Conservation (phyloP, 2,113 vertebrate species). For the Anas platyrhynchos region DNA sequence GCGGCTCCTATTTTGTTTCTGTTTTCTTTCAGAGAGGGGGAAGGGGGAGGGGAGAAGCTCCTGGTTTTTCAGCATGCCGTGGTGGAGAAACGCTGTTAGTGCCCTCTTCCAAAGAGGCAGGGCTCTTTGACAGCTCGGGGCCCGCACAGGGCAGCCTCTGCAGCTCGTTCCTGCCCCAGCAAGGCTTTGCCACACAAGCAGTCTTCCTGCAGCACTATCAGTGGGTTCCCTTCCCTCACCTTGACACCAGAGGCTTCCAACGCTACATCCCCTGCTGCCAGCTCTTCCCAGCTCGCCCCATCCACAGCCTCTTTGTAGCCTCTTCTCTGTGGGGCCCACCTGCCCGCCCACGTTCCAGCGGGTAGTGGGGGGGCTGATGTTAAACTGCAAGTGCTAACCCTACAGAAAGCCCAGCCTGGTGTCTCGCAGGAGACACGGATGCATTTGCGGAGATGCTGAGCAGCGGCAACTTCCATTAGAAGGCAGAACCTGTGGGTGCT, state of each 20-base stretch:
- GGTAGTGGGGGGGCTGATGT: neutral
- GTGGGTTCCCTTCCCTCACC: neutral
- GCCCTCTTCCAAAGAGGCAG: neutral
- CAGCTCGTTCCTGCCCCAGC: neutral
- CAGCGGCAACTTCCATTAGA: neutral
- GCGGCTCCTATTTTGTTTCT: conserved; percentile 53
- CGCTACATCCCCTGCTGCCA: neutral
- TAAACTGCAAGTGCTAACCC: neutral
- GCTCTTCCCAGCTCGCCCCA: neutral
- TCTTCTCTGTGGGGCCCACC: neutral
- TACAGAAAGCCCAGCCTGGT: neutral
- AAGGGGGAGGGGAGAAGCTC: conserved; percentile 7
- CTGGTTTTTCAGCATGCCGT: neutral
- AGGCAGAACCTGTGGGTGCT: neutral
- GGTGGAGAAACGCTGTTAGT: neutral
- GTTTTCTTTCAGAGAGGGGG: conserved; percentile 8
- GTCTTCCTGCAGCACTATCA: neutral
- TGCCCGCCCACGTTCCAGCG: neutral
- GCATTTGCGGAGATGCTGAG: neutral
- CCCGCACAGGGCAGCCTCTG: neutral
- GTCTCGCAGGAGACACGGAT: neutral
- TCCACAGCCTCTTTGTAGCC: accelerated
- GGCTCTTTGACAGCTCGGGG: neutral
- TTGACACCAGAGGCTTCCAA: neutral
- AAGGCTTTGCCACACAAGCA: neutral